Conservation (phyloP, 1,140 invertebrate genomes). For the Argopecten irradians region DNA sequence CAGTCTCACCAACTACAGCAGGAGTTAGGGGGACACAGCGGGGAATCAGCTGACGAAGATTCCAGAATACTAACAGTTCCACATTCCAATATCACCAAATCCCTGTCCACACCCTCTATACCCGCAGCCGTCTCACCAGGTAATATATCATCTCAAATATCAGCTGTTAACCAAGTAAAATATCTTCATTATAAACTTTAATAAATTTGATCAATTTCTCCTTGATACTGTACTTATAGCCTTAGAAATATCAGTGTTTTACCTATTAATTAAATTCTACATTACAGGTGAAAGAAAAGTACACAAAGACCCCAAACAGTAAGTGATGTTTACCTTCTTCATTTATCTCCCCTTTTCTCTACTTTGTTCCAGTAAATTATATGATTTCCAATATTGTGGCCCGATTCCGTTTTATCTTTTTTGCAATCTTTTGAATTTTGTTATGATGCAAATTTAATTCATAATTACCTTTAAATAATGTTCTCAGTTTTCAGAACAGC, state of each 20-base stretch:
- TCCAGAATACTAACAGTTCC: slow-evolving; percentile 80
- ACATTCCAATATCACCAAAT: slow-evolving; percentile 90
- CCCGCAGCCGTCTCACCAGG: slow-evolving; percentile 83
- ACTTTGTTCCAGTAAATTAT: slow-evolving; percentile 11
- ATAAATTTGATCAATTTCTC: no score
- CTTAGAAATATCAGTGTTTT: slow-evolving; percentile 43
- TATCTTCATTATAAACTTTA: no score
- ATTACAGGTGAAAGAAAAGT: slow-evolving; percentile 38
- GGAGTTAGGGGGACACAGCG: slow-evolving; percentile 43
- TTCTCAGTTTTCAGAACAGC: no score
- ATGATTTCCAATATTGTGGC: neutral
- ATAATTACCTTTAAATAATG: neutral
- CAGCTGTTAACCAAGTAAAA: no score
- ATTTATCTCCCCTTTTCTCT: neutral
- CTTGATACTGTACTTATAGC: slow-evolving; percentile 70
- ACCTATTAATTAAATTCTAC: neutral
- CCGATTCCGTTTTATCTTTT: neutral
- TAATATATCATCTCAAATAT: no score
- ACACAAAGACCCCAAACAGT: slow-evolving; percentile 48
- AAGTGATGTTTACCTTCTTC: slow-evolving; percentile 40
- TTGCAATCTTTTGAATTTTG: neutral
- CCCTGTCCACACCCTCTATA: slow-evolving; percentile 92
- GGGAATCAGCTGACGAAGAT: slow-evolving; percentile 56
- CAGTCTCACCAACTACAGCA: slow-evolving; percentile 36
- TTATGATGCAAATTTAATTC: neutral